Evolutionary conservation across 2,888 invertebrate genomes (phyloP), one percentile per base, ranked within the genome.

Genomic region (Malacosoma neustria): DNA sequence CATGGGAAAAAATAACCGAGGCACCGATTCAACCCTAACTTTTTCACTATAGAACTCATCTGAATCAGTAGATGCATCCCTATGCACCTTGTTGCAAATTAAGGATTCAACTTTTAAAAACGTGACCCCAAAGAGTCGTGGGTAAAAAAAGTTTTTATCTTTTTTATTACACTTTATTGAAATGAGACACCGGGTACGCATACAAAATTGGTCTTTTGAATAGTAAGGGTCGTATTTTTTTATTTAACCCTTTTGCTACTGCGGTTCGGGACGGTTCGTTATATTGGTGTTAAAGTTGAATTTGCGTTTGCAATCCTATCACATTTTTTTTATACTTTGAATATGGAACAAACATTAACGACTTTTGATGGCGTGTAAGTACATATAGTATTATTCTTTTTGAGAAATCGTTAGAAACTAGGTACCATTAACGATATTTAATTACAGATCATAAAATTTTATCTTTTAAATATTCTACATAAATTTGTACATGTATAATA

Each of bases 1-100:
- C 57, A 64, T 79, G 79, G 72, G 77, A 79, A 80, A 76, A 72
- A 70, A 70, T 64, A 62, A 60, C 67, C 51, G 52, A 48, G 39
- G 36, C 35, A 47, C n/a, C n/a, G 40, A 35, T 35, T 39, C 48
- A 61, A 73, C 74, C 80, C 79, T 67, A 44, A 54, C 61, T 72
- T 74, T 75, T 75, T 79, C 57, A 59, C 66, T 72, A 76, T 71
- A 65, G 70, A 77, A 73, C 77, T 74, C 72, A 82, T 84, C 80
- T 75, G 71, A 77, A 81, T 79, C 73, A 61, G 58, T 63, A 60
- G 57, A 54, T 58, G 55, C 66, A 72, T 64, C 70, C 80, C 76
- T 72, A 77, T 85, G 82, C 84, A 85, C 85, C 85, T 85, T 84
- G 85, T 84, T 81, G 84, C 85, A 84, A 85, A 85, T 85, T 84